Conservation (phyloP, 2,113 vertebrate genomes). For the Harpagus bidentatus region DNA sequence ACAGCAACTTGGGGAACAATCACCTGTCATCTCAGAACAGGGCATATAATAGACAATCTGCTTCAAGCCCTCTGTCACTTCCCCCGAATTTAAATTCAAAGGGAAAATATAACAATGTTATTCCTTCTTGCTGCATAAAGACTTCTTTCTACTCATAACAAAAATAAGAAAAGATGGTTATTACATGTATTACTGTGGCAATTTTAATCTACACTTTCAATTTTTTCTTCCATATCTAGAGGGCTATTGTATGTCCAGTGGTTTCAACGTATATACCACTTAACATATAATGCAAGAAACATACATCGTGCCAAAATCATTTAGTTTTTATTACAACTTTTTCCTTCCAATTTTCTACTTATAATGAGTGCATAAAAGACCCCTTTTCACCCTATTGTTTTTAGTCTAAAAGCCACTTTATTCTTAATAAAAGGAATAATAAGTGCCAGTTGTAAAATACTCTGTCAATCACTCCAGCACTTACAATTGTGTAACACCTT, state of each 20-base stretch:
- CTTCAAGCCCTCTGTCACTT: background rate
- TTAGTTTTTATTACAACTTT: constrained; percentile 71
- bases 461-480: constrained; percentile 74
- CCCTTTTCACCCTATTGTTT: constrained; percentile 75
- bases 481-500: constrained; percentile 69
- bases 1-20: background rate
- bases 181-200: constrained; percentile 29
- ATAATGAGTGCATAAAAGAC: constrained; percentile 75
- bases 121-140: constrained; percentile 46
- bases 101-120: constrained; percentile 9
- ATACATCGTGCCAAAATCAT: constrained; percentile 54
- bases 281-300: constrained; percentile 56
- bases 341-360: constrained; percentile 72
- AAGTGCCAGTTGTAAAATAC: constrained; percentile 76
- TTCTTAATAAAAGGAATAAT: constrained; percentile 77
- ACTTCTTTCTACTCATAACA: constrained; percentile 38
- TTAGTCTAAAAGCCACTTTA: constrained; percentile 77
- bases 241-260: constrained; percentile 41
- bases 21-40: background rate
- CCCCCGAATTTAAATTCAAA: background rate
- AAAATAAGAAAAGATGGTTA: constrained; percentile 47
- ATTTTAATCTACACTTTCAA: constrained; percentile 15
- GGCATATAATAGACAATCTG: background rate
- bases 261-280: constrained; percentile 32
- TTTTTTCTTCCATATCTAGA: constrained; percentile 25